Evolutionary conservation across 2,113 vertebrate species (phyloP), one percentile per base, ranked within the genome.

Genomic region (Morone saxatilis): DNA sequence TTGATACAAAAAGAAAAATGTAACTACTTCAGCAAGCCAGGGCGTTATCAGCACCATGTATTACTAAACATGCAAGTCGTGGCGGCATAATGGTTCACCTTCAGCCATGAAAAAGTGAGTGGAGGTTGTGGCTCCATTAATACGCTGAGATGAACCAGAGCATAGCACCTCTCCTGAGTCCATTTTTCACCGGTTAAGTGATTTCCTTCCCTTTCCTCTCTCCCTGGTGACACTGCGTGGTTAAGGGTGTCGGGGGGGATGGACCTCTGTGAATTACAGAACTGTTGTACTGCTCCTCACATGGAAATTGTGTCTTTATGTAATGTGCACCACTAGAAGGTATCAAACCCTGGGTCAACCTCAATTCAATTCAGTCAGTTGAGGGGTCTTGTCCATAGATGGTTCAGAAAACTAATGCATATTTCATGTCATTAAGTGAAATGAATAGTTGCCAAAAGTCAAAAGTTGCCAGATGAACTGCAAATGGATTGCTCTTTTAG

Each of bases 141-240:
- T 88, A 89, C 40, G 11, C 71, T 36, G 82, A 81, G 81, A 84
- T 86, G 81, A 87, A 94, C 71, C 88, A 80, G 83, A 87, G 83
- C 84, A 51, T 43, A 71, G 75, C 63, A 69, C 19, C 80, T 89
- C 90, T 90, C 86, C 61, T 8, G 70, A 88, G 72, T 79, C 85
- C 80, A 91, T 91, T 90, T 88, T 80, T 91, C 86, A 88, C 22
- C 57, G 16, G 77, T 87, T 89, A 92, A 92, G 90, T 91, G 87
- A 91, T 88, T 87, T 86, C 69, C 82, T 59, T 73, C 70, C 47
- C 68, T 62, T 54, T 68, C 67, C n/a, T 31, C 68, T 47, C 76
- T 75, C 73, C 59, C 87, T 16, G 47, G 81, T 79, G 85, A 85
- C 75, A 80, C 54, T 72, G 80, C 16, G 50, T 66, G 81, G 80